Percentiles rank a stretch among this genome's conserved stretches.
phyloP scores from a whole-genome alignment of 2,888 invertebrate species.

The Rotaria socialis region DNA sequence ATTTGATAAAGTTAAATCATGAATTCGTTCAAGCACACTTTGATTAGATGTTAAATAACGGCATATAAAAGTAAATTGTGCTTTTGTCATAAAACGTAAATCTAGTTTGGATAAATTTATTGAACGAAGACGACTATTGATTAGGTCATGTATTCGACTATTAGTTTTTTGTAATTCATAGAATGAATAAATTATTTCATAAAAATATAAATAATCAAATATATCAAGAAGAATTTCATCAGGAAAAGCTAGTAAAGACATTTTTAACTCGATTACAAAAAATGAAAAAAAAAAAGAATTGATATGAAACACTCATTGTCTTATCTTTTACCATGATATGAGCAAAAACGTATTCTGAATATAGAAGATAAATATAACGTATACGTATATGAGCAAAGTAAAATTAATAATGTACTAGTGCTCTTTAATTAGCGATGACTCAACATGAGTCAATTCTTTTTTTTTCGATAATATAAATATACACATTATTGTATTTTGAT shows the following conservation, averaged over 20 bases:
- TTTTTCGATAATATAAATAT: too few relatives aligned
- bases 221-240: slow-evolving; percentile 21
- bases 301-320: not conserved
- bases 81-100: not conserved
- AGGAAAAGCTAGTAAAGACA: not conserved
- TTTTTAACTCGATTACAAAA: not conserved
- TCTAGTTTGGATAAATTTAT: not conserved
- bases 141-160: not conserved
- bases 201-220: not conserved
- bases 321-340: not conserved
- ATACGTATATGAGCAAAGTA: not conserved
- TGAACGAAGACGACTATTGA: not conserved
- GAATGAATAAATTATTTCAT: not conserved
- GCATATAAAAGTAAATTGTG: not conserved
- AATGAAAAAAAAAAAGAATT: not conserved
- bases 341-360: not conserved
- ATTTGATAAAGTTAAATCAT: not conserved
- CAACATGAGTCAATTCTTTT: too few relatives aligned
- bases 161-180: not conserved
- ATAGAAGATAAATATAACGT: not conserved
- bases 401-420: too few relatives aligned
- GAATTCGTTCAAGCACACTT: not conserved
- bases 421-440: not conserved
- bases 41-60: not conserved
- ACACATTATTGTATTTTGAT: too few relatives aligned